These are phyloP conservation scores for Myotis myotis DNA, from an alignment of 2,797 vertebrate genomes.

Conservation along the genomic window DNA sequence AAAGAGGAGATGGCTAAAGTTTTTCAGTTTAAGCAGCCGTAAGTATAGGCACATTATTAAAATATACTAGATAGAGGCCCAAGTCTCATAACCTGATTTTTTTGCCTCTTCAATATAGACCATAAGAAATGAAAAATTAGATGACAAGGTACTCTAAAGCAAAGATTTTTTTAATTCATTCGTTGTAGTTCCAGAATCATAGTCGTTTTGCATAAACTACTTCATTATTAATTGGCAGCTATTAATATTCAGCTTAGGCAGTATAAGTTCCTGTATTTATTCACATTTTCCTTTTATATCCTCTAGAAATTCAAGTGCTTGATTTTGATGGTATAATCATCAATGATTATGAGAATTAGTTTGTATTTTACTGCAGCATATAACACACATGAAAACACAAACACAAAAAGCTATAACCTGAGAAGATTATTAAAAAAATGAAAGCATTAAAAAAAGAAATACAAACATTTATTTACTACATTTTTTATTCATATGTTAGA, in stretches of 20 bases:
- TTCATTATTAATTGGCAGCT: neutral
- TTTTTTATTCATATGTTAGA: neutral
- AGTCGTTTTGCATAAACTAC: neutral
- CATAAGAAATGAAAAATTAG: neutral
- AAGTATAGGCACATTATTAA: neutral
- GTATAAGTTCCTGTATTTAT: neutral
- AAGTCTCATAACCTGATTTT: neutral
- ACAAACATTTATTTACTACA: neutral
- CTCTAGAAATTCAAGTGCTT: neutral
- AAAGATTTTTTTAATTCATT: neutral
- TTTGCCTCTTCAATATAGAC: neutral
- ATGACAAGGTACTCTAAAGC: neutral
- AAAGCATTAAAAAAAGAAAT: neutral
- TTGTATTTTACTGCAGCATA: neutral
- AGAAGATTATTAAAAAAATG: neutral
- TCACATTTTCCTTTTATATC: neutral
- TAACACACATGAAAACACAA: neutral
- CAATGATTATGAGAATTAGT: neutral
- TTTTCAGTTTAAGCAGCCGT: neutral
- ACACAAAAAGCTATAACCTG: neutral
- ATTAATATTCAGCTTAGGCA: neutral
- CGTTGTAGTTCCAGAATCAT: accelerated
- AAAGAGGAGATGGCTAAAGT: neutral
- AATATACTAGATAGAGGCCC: neutral
- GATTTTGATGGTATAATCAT: neutral